Base-by-base conservation (phyloP, 2,113 vertebrate genomes). In the Nycticorax nycticorax region DNA sequence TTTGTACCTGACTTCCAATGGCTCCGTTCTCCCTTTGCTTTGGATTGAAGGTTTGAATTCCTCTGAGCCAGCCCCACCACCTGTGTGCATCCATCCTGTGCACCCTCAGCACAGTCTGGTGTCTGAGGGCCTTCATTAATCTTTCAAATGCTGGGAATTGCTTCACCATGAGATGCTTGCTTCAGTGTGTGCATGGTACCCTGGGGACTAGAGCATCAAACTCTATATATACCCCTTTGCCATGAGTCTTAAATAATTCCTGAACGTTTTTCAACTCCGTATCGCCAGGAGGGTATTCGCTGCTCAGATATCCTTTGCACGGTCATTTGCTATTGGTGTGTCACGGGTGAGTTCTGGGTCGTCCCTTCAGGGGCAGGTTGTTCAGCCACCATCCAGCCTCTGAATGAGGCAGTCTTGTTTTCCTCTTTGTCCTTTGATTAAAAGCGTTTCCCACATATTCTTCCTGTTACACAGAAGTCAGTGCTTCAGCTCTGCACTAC, bases 71-170 rank as follows among this genome's bases (percentile, higher is more conserved):
- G 26, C 13, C 18, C 26, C 21, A 14, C 3, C 39, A 15, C 9
- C 59, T 62, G 9, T 84, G 57, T 87, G 45, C 10, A 52, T 6
- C 28, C 13, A 23, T 26, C 18, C 37, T 20, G 14, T 13, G 48
- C 17, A 13, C 9, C 3, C 33, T 43, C 1, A 10, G 23, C 3
- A 8, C 21, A 55, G 30, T 4, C 33, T 9, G 4, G 17, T 64
- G 24, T 37, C 41, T 39, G 73, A 39, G n/a, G 17, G 10, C 57
- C 28, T 43, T 76, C 22, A 30, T 41, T 45, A 26, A 30, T 41
- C 30, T 20, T 80, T 60, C 16, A 41, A 76, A 37, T 26, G 24
- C 21, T 74, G 60, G 30, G 4, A 88, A 53, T 69, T 73, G 16
- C 39, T 83, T 91, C 37, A 50, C 7, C 1, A 0, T 15, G 33